phyloP scores from a whole-genome alignment of 2,113 vertebrate genomes.

The Castor canadensis region DNA sequence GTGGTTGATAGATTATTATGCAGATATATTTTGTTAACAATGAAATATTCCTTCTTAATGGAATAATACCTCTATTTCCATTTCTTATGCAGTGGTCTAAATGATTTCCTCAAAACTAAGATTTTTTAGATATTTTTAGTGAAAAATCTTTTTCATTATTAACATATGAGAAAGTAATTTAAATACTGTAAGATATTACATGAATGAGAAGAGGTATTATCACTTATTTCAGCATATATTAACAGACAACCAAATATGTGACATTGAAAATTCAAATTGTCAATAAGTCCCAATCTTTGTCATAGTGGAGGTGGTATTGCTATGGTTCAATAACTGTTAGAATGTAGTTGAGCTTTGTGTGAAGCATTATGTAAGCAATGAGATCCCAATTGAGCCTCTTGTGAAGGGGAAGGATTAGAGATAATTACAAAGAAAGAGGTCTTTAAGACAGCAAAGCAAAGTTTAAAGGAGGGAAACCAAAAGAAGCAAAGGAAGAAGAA shows the following conservation, averaged over 20 bases:
- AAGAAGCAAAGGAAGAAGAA: neutral
- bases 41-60: neutral
- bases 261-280: neutral
- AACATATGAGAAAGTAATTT: neutral
- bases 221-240: neutral
- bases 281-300: neutral
- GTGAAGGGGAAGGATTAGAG: neutral
- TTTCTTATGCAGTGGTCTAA: neutral
- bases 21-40: slow-evolving; percentile 3
- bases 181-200: neutral
- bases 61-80: neutral
- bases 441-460: neutral
- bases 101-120: slow-evolving; percentile 35
- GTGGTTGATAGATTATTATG: neutral
- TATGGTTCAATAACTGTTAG: neutral
- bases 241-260: neutral
- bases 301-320: neutral
- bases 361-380: neutral
- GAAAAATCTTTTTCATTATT: neutral
- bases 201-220: neutral
- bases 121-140: slow-evolving; percentile 19
- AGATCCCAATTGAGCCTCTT: neutral
- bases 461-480: neutral
- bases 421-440: neutral
- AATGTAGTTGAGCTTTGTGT: neutral